Base-by-base conservation (phyloP, 2,113 vertebrate species). In the Cygnus atratus region DNA sequence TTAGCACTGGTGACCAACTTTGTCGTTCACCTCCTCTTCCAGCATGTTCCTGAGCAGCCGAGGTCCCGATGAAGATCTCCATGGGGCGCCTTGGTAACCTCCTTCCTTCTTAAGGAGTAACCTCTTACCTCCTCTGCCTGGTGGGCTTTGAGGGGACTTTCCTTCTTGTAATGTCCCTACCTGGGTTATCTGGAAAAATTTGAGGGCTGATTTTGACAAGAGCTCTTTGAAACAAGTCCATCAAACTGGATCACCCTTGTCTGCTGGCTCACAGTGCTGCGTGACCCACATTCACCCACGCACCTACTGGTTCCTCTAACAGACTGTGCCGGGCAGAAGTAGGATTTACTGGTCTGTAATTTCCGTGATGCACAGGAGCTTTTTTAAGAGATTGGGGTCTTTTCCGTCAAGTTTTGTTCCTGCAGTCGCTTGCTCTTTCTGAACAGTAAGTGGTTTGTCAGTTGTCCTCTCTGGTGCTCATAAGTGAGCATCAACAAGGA, bases 1-100 rank as follows among this genome's bases (percentile, higher is more conserved):
- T 93, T 97, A 96, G 74, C 2, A 0, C 20, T 79, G 84, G 89
- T 92, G 96, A 87, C 91, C 96, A 97, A 91, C 77, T 93, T 95
- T 94, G 84, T 31, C 54, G 28, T 39, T 87, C 3, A 0, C n/a
- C 55, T 73, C 71, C 71, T 66, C 77, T 95, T 50, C 73, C 74
- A 70, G 77, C 25, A 37, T 0, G 1, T 84, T 93, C 61, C 81
- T 82, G 84, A 93, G 43, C 89, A 66, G 58, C 67, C 0, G 2
- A 73, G 77, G 71, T 89, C 93, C 74, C 84, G 84, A 82, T 29
- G 46, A 61, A 85, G 87, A 89, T 84, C 84, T 84, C 73, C 0
- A 0, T 52, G 77, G 77, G 89, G 54, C 50, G 93, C 75, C 87
- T 79, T 66, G 81, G 74, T 87, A 91, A 93, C 81, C 91, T 96